Base-by-base conservation (phyloP, 2,113 vertebrate species). In the Calypte anna region DNA sequence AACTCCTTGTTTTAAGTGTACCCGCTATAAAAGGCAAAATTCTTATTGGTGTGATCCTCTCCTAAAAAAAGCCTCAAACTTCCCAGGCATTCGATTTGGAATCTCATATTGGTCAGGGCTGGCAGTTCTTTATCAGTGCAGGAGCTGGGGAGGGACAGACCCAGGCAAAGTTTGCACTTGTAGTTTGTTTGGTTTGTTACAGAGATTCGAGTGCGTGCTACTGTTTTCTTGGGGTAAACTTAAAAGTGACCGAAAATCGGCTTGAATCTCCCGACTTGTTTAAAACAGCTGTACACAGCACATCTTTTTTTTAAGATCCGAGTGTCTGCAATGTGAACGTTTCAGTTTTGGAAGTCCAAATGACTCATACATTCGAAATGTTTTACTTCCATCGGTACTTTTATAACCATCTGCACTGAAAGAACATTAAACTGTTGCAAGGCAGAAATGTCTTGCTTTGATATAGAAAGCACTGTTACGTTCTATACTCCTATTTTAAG, bases 1-100 rank as follows among this genome's bases (percentile, higher is more conserved):
- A 90, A 79, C 83, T 76, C 82, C 62, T 93, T 93, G 28, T 88
- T 92, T 86, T 82, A 91, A 81, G 76, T 15, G 6, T 44, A 6
- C 61, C 64, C 15, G 0, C 66, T 82, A 31, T 87, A 66, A 73
- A 87, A 63, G 70, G 88, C 44, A 24, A 58, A 84, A 63, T 51
- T 4, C 36, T 69, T 63, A 3, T 87, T 75, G 43, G n/a, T 30
- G 28, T 40, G 36, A 82, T 46, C 36, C 44, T 36, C 7, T 17
- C 30, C 23, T 21, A 17, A 53, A 53, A 62, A 88, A 82, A 62
- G 27, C 7, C 7, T 12, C 28, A 48, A 22, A 10, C 9, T 2
- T 74, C 30, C 10, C 21, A 17, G 78, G 36, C 46, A 3, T 31
- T 64, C 48, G 73, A 9, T 18, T 24, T 30, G 17, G 27, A 7